A percentile compares a stretch with the other conserved stretches of the same genome.
These are phyloP conservation scores for Wasmannia auropunctata DNA, from an alignment of 1,140 invertebrate species.

Conservation along the genomic window DNA sequence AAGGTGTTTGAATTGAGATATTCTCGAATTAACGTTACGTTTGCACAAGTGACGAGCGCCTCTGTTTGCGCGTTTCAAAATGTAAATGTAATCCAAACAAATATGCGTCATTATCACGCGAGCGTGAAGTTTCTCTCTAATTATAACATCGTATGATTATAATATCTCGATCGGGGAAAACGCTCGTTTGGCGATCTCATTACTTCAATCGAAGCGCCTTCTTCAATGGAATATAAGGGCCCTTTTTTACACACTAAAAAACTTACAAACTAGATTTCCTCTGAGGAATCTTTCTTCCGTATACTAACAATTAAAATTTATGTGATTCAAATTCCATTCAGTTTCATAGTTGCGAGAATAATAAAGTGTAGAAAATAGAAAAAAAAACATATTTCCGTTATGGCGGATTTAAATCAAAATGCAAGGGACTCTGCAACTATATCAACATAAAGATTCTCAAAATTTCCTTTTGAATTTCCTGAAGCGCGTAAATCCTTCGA, in stretches of 20 bases:
- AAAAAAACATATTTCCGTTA: not conserved
- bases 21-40: constrained; percentile 27
- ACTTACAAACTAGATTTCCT: not conserved
- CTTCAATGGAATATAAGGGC: constrained; percentile 71
- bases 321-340: not conserved
- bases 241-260: constrained; percentile 64
- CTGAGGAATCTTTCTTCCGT: not conserved
- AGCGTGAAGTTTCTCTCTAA: not conserved
- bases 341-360: not conserved
- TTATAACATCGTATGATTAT: constrained; percentile 1
- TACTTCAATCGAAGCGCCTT: constrained; percentile 47
- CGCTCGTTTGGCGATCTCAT: not conserved
- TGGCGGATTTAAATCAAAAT: not conserved
- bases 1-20: not conserved
- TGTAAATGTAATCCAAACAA: not conserved
- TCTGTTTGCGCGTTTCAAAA: not conserved
- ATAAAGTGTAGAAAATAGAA: not conserved
- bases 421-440: not conserved
- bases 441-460: constrained; percentile 18
- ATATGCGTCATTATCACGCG: not conserved
- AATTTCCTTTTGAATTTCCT: constrained; percentile 1
- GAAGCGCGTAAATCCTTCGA: not conserved
- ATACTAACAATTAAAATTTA: not conserved
- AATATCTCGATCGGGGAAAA: constrained; percentile 39
- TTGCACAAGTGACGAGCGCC: constrained; percentile 22